Evolutionary conservation across 2,888 invertebrate species (phyloP).

Genomic region (Temnothorax unifasciatus): DNA sequence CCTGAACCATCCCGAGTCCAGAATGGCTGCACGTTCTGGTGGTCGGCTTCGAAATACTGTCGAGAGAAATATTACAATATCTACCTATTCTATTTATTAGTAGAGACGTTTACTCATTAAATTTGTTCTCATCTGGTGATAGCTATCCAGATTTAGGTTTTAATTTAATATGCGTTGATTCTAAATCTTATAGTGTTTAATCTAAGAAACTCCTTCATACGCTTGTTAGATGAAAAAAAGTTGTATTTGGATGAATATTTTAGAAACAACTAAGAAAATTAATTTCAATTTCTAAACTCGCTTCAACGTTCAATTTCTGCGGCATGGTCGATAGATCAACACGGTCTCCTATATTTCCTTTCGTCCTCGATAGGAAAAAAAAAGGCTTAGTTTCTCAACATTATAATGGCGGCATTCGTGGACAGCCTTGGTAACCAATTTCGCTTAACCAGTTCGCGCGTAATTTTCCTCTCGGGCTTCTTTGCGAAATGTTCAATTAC

Average conservation of each 20-base stretch:
- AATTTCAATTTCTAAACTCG: background rate
- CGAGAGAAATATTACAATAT: background rate
- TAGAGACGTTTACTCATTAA: background rate
- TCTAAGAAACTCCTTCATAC: background rate
- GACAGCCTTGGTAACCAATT: slow-evolving; percentile 32
- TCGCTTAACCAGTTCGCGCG: slow-evolving; percentile 8
- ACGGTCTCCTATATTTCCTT: background rate
- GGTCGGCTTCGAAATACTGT: background rate
- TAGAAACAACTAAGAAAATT: background rate
- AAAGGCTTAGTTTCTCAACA: slow-evolving; percentile 19
- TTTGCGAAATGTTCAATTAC: slow-evolving; percentile 38
- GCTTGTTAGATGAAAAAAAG: background rate
- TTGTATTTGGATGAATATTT: background rate
- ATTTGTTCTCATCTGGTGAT: background rate
- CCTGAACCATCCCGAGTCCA: background rate
- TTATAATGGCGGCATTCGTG: background rate
- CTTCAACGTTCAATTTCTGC: background rate
- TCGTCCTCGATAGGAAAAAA: slow-evolving; percentile 10
- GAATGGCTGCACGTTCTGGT: background rate
- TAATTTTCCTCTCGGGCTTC: slow-evolving; percentile 13
- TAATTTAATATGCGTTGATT: background rate
- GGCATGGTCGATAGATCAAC: background rate
- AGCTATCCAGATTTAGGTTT: background rate
- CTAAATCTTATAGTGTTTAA: background rate
- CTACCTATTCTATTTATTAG: background rate